Percentiles rank a stretch among this genome's conserved stretches.
phyloP scores from a whole-genome alignment of 2,113 vertebrate species.

The Choloepus hoffmanni region DNA sequence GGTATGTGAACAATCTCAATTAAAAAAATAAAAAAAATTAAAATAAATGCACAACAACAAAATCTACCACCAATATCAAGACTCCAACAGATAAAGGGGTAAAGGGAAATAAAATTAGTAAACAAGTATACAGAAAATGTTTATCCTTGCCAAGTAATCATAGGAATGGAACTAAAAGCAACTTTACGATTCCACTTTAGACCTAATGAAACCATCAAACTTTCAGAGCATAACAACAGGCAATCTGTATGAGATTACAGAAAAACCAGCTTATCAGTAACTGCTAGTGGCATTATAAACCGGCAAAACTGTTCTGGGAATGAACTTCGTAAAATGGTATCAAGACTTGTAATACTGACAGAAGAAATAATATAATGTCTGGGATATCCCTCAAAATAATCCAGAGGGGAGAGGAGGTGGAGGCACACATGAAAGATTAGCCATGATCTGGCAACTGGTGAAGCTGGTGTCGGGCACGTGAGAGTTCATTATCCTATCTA shows the following conservation, averaged over 20 bases:
- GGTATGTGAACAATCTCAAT: no score
- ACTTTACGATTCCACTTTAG: not conserved
- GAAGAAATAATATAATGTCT: not conserved
- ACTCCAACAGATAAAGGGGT: not conserved
- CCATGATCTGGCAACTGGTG: not conserved
- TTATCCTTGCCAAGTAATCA: not conserved
- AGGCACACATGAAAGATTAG: not conserved
- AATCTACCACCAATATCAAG: not conserved
- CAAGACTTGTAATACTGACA: conserved; percentile 10
- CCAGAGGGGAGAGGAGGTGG: not conserved
- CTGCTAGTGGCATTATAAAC: not conserved
- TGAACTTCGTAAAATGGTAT: not conserved
- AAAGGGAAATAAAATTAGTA: conserved; percentile 25
- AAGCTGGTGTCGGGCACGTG: not conserved
- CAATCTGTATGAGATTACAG: not conserved
- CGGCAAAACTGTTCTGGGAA: not conserved
- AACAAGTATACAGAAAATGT: not conserved
- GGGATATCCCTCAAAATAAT: conserved; percentile 2
- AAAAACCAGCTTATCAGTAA: not conserved
- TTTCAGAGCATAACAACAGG: not conserved
- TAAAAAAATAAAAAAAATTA: no score
- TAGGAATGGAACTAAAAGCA: not conserved
- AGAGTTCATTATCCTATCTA: not conserved
- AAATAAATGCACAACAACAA: no score
- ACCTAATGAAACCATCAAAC: not conserved